Percentiles rank a stretch among this genome's conserved stretches.
phyloP scores from a whole-genome alignment of 2,888 invertebrate species.

The Lasius fuliginosus region DNA sequence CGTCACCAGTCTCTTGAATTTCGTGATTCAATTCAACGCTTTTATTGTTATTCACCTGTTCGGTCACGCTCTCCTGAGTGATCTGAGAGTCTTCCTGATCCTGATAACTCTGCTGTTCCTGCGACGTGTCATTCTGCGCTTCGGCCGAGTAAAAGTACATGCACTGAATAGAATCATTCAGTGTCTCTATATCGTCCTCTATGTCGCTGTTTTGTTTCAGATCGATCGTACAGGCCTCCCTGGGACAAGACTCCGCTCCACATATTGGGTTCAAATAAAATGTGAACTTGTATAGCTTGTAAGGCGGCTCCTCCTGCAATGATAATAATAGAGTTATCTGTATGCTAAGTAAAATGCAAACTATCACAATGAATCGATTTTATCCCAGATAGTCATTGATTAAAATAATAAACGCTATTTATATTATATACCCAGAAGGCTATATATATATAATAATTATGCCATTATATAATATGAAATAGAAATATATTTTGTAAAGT shows the following conservation, averaged over 20 bases:
- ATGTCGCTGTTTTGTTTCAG: conserved; percentile 75
- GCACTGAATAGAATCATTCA: conserved; percentile 80
- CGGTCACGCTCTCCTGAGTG: conserved; percentile 74
- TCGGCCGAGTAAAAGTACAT: conserved; percentile 78
- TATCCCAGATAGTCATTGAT: background rate
- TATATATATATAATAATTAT: background rate
- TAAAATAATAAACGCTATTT: background rate
- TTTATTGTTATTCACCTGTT: conserved; percentile 72
- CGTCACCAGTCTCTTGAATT: conserved; percentile 78
- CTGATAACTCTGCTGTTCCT: conserved; percentile 62
- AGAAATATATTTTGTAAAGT: background rate
- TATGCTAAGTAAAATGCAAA: background rate
- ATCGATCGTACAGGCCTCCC: conserved; percentile 81
- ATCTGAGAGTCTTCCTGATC: conserved; percentile 62
- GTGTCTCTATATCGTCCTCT: conserved; percentile 75
- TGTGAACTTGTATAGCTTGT: conserved; percentile 79
- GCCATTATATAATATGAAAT: background rate
- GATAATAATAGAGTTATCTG: conserved; percentile 18
- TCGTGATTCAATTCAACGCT: conserved; percentile 81
- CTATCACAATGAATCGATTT: background rate
- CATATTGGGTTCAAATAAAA: conserved; percentile 81
- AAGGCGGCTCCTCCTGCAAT: conserved; percentile 78
- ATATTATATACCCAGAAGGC: background rate
- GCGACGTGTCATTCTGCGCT: conserved; percentile 64
- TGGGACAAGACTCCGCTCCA: conserved; percentile 75